A percentile compares a stretch with the other conserved stretches of the same genome.
phyloP scores from a whole-genome alignment of 2,797 vertebrate species.

The Zenarchopterus dispar region DNA sequence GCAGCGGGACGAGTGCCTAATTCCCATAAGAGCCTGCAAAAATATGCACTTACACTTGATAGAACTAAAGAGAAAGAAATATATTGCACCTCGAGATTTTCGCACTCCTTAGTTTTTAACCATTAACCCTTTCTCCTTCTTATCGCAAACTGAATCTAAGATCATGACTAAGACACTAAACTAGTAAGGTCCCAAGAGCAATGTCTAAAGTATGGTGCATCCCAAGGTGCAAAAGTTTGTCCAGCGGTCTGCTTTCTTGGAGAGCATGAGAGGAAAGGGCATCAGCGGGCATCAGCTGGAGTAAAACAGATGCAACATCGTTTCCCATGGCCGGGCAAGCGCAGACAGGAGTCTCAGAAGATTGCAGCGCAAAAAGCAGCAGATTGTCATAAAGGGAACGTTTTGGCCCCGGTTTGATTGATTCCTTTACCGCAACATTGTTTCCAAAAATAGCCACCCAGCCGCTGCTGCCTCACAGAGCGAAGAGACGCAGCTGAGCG shows the following conservation, averaged over 20 bases:
- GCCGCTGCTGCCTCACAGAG: slow-evolving; percentile 37
- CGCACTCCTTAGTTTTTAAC: not conserved
- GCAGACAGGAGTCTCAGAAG: not conserved
- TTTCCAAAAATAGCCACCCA: slow-evolving; percentile 68
- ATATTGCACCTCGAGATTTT: not conserved
- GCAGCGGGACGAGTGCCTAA: slow-evolving; percentile 98
- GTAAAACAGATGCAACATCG: slow-evolving; percentile 17
- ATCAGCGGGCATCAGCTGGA: slow-evolving; percentile 43
- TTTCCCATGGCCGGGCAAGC: slow-evolving; percentile 29
- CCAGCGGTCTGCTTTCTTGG: slow-evolving; percentile 46
- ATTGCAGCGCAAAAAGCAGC: slow-evolving; percentile 17
- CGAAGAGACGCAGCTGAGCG: slow-evolving; percentile 28
- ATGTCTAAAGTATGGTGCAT: slow-evolving; percentile 45
- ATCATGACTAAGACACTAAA: slow-evolving; percentile 23
- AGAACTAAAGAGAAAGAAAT: slow-evolving; percentile 33
- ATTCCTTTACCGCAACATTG: slow-evolving; percentile 61
- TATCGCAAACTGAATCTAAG: slow-evolving; percentile 14
- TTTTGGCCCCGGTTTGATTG: slow-evolving; percentile 52
- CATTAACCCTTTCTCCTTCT: slow-evolving; percentile 29
- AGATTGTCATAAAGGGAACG: slow-evolving; percentile 32
- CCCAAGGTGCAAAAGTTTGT: slow-evolving; percentile 79
- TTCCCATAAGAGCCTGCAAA: slow-evolving; percentile 92
- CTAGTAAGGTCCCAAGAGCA: slow-evolving; percentile 57
- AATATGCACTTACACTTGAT: slow-evolving; percentile 47
- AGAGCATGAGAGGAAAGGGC: slow-evolving; percentile 39